Evolutionary conservation across 2,113 vertebrate species (phyloP), one percentile per base, ranked within the genome.

Genomic region (Stigmatopora argus): DNA sequence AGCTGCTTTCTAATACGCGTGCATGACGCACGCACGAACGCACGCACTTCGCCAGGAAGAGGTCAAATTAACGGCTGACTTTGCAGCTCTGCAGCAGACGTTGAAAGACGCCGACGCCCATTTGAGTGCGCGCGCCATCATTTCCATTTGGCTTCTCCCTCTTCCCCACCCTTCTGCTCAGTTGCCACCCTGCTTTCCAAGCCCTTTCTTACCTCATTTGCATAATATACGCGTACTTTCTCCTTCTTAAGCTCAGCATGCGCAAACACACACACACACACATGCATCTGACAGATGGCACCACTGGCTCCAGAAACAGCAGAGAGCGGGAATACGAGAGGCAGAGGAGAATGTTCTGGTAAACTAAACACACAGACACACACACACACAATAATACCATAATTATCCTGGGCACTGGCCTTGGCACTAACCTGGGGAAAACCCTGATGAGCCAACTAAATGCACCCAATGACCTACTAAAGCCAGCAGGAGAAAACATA

Each of bases 61-160:
- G 85, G 84, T 87, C 87, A 87, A 83, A 85, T 84, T 80, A 84
- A 86, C 80, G 83, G 81, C 85, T 86, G 85, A 87, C 83, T 85
- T 75, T 82, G 83, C 82, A 84, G 82, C 80, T 81, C 67, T 78
- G 3, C 65, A 78, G 83, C 82, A 84, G 69, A 78, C 56, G 10
- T 73, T 57, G 80, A 73, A 23, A 71, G 72, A 74, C 82, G 77
- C 70, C 72, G 5, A 62, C 4, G 55, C 55, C 67, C 46, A 59
- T 69, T 45, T 18, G 8, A 57, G 55, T 13, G 18, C 44, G n/a
- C 58, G 14, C 64, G 44, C 62, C 44, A 66, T 73, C 45, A 83
- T 85, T 87, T 83, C 77, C 73, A 83, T 83, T 81, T 66, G 59
- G 62, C 72, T 80, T 77, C 69, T 71, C 69, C 69, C 73, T 51